phyloP scores from a whole-genome alignment of 2,888 invertebrate species.

The Dusona sp. region DNA sequence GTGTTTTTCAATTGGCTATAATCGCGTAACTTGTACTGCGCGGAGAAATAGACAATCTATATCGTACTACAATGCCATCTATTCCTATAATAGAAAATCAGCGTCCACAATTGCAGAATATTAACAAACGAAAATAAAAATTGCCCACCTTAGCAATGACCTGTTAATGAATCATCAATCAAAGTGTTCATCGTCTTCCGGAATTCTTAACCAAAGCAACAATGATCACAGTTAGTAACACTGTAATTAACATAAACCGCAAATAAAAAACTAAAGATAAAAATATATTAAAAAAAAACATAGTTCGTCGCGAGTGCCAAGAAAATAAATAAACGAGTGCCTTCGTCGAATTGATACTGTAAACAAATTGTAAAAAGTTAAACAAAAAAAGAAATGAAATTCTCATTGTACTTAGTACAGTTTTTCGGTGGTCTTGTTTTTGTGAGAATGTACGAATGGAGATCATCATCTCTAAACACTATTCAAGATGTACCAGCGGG shows the following conservation, averaged over 20 bases:
- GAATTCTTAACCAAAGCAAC: constrained; percentile 4
- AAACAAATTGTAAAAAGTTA: constrained; percentile 21
- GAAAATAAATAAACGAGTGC: constrained; percentile 55
- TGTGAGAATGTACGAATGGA: constrained; percentile 73
- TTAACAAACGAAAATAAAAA: constrained; percentile 1
- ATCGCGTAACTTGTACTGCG: constrained; percentile 15
- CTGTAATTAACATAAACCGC: background rate
- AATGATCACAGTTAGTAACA: background rate
- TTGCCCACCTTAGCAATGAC: background rate
- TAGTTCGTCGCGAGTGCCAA: constrained; percentile 45
- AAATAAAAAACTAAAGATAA: background rate
- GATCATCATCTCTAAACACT: constrained; percentile 66
- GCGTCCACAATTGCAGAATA: background rate
- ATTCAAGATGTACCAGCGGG: constrained; percentile 62
- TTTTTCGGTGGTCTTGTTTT: constrained; percentile 75
- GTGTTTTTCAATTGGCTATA: background rate
- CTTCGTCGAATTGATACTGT: constrained; percentile 39
- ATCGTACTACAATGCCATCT: background rate
- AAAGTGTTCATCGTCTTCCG: constrained; percentile 62
- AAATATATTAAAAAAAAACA: constrained; percentile 2
- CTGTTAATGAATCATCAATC: constrained; percentile 33
- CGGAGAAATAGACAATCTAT: constrained; percentile 12
- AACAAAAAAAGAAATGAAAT: constrained; percentile 71
- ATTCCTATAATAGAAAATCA: background rate
- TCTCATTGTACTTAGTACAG: constrained; percentile 70